A percentile compares a stretch with the other conserved stretches of the same genome.
Conservation (phyloP, 1,140 invertebrate species). For the Lepidostoma basale region DNA sequence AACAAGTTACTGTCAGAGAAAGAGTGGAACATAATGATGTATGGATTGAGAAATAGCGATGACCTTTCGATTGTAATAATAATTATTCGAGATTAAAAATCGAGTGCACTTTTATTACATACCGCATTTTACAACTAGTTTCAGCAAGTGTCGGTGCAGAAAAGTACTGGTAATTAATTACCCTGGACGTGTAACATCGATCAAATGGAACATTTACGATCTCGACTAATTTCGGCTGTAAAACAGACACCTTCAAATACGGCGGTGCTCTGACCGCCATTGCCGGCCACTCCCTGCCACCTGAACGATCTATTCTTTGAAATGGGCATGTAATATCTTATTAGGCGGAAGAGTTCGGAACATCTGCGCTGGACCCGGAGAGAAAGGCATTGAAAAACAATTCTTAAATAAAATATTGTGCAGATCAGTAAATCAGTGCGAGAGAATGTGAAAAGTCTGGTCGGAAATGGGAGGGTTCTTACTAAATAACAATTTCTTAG, state of each 20-base stretch:
- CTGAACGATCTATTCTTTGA: no score
- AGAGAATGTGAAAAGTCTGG: no score
- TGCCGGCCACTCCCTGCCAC: not conserved
- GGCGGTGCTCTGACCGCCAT: not conserved
- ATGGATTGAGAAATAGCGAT: not conserved
- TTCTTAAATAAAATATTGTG: no score
- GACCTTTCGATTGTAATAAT: not conserved
- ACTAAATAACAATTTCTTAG: no score
- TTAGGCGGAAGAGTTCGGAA: no score
- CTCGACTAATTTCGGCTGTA: not conserved
- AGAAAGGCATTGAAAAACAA: no score
- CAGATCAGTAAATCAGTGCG: no score
- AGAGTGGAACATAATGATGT: no score
- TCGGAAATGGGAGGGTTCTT: no score
- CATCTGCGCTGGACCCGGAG: no score
- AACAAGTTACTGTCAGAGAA: no score
- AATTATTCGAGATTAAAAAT: not conserved
- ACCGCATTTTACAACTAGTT: not conserved
- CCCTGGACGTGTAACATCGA: not conserved
- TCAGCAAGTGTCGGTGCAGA: not conserved
- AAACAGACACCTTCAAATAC: not conserved
- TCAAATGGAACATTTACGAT: not conserved
- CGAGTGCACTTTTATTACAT: not conserved
- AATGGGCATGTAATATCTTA: no score
- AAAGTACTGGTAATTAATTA: not conserved